Evolutionary conservation across 2,797 vertebrate species (phyloP).

Genomic region (Saxicola maurus): DNA sequence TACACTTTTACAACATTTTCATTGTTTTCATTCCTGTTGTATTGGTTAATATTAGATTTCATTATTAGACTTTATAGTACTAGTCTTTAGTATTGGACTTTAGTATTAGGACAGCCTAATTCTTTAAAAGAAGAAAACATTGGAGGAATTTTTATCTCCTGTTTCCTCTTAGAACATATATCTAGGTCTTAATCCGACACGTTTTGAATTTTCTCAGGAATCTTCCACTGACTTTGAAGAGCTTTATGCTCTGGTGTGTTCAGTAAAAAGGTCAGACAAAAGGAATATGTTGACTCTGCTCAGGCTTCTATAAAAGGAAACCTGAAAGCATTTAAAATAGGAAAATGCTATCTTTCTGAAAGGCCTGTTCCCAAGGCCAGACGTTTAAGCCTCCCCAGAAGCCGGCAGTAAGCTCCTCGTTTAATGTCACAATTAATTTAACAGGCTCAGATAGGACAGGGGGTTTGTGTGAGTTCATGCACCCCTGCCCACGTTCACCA

Average conservation of each 20-base stretch:
- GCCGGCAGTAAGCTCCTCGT: slow-evolving; percentile 18
- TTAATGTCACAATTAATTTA: slow-evolving; percentile 58
- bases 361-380: neutral
- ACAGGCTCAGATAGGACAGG: neutral
- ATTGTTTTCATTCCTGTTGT: neutral
- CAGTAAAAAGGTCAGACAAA: neutral
- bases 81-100: neutral
- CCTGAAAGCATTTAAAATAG: slow-evolving; percentile 32
- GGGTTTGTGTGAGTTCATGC: neutral
- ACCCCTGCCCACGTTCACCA: neutral
- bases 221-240: neutral
- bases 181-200: neutral
- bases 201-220: neutral
- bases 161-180: neutral
- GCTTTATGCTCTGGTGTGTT: neutral
- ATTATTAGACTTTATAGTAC: neutral
- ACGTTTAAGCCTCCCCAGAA: slow-evolving; percentile 26
- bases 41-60: neutral
- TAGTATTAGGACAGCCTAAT: neutral
- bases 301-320: neutral
- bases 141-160: neutral
- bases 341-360: slow-evolving; percentile 31
- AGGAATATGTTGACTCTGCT: neutral
- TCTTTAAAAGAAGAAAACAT: neutral
- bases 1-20: neutral